phyloP scores from a whole-genome alignment of 2,113 vertebrate genomes.

The Gobius niger region DNA sequence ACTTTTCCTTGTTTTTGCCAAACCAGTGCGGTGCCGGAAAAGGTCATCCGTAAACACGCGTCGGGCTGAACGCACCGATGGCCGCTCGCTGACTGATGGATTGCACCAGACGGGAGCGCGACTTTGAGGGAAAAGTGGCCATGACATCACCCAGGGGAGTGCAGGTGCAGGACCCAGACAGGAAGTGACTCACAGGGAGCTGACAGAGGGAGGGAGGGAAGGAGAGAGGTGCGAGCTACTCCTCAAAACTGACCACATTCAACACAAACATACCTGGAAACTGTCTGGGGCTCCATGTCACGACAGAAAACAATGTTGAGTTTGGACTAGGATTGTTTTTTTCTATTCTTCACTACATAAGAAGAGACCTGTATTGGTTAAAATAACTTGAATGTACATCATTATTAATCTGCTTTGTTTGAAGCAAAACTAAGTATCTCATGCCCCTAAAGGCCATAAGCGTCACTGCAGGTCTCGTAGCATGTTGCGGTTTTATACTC shows the following conservation, averaged over 20 bases:
- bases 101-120: slow-evolving; percentile 59
- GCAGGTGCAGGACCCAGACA: slow-evolving; percentile 76
- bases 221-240: slow-evolving; percentile 61
- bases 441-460: no score
- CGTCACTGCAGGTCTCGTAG: no score
- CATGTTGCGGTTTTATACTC: no score
- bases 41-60: slow-evolving; percentile 56
- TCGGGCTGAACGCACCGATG: slow-evolving; percentile 56
- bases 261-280: slow-evolving; percentile 43
- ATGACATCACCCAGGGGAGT: slow-evolving; percentile 77
- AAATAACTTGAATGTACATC: no score
- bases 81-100: slow-evolving; percentile 48
- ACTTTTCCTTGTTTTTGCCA: slow-evolving; percentile 20
- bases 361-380: no score
- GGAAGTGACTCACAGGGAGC: slow-evolving; percentile 81
- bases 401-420: no score
- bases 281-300: slow-evolving; percentile 25
- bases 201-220: slow-evolving; percentile 72
- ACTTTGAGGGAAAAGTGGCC: slow-evolving; percentile 74
- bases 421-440: no score
- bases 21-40: slow-evolving; percentile 30
- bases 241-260: slow-evolving; percentile 41
- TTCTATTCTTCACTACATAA: not conserved
- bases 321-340: not conserved
- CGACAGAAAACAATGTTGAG: not conserved